Percentiles rank a stretch among this genome's conserved stretches.
These are phyloP conservation scores for Mirza zaza DNA, from an alignment of 2,113 vertebrate genomes.

Conservation along the genomic window DNA sequence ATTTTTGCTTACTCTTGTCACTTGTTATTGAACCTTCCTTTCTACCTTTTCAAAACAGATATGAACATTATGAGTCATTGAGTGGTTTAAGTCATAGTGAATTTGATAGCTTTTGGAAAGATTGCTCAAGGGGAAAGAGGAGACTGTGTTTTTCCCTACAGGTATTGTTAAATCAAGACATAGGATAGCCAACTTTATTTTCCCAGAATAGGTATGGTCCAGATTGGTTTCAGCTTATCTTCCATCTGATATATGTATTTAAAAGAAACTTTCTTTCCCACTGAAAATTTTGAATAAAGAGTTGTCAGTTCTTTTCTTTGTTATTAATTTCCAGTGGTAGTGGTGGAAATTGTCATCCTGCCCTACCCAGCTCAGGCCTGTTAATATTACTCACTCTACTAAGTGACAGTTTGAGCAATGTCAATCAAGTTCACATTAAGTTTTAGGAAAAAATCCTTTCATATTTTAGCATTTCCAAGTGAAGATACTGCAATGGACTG, in stretches of 20 bases:
- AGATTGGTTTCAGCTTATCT: background rate
- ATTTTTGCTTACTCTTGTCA: slow-evolving; percentile 32
- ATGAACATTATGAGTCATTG: slow-evolving; percentile 22
- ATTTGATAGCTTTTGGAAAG: background rate
- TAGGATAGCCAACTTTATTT: background rate
- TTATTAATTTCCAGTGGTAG: background rate
- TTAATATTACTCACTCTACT: background rate
- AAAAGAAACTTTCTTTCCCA: background rate
- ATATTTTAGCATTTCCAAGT: background rate
- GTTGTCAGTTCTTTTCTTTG: background rate
- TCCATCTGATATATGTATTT: background rate
- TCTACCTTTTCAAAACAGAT: background rate
- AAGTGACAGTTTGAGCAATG: background rate
- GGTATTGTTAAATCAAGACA: background rate
- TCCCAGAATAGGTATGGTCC: background rate
- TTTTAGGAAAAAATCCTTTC: background rate
- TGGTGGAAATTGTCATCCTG: background rate
- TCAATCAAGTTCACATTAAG: background rate
- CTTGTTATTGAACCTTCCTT: background rate
- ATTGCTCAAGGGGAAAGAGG: background rate
- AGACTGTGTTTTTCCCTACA: background rate
- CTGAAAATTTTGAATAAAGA: background rate
- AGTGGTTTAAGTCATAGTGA: slow-evolving; percentile 35
- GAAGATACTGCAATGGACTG: background rate
- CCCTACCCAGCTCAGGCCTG: background rate